Evolutionary conservation across 2,888 invertebrate species (phyloP), one percentile per base, ranked within the genome.

Genomic region (Dione vanillae): DNA sequence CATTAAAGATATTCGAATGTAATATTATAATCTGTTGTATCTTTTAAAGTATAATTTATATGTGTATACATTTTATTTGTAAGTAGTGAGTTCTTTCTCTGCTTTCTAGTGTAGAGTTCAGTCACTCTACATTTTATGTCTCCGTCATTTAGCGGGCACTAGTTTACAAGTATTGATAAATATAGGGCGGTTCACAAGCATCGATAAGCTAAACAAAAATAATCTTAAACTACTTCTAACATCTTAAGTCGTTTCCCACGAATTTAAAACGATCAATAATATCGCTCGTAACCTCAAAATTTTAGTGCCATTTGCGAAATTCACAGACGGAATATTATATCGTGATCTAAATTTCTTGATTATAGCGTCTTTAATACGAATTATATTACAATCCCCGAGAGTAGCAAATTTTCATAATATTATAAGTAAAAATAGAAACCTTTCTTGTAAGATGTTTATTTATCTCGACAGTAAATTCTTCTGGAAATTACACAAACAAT

Each of bases 291-390:
- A 64, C 19, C 37, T 49, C 35, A 49, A 27, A 62, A 62, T 62
- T 49, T 37, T 47, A 62, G 45, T 43, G 45, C 54, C 62, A 16
- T 68, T 41, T 11, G 47, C 47, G 43, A 56, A 51, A 19, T 62
- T 47, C 54, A 43, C 37, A 64, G 62, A 37, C 37, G 35, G 37
- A 40, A 56, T 16, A 54, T 69, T 54, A 54, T 37, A 54, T 64
- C 41, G 43, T 47, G 20, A 54, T 54, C 47, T 47, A 54, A 52
- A 69, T 69, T 40, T 58, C 61, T 41, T 51, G 40, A 43, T 43
- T 61, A 51, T 51, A n/a, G 59, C 16, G 14, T 67, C 41, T 49
- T 27, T 59, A 41, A 58, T 51, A 61, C 14, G 47, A 43, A 61
- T 54, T 54, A 54, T 54, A 49, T 51, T 67, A 59, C 37, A 59